phyloP scores from a whole-genome alignment of 1,140 invertebrate genomes.

The Triops longicaudatus region DNA sequence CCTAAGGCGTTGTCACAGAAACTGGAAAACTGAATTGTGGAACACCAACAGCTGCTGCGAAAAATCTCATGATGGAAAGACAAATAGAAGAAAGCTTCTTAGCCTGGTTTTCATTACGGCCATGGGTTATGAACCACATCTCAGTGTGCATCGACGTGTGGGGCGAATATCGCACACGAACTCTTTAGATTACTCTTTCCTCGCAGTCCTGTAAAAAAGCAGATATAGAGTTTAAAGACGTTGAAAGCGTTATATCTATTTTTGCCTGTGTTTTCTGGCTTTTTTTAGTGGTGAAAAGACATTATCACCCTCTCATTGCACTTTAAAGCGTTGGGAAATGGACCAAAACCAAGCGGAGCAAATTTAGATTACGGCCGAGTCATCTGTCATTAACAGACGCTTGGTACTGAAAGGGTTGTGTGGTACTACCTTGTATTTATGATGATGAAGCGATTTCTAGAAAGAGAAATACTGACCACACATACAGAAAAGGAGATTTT shows the following conservation, averaged over 20 bases:
- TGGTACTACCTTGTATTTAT: neutral
- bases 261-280: too few species aligned
- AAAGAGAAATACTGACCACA: conserved; percentile 10
- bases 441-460: neutral
- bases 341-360: neutral
- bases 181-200: too few species aligned
- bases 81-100: neutral
- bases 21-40: neutral
- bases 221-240: too few species aligned
- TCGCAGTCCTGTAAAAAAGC: too few species aligned
- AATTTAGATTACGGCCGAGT: neutral
- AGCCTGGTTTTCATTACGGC: neutral
- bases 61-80: neutral
- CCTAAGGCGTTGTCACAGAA: too few species aligned
- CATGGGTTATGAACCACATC: neutral
- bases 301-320: neutral
- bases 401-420: neutral
- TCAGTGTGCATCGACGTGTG: neutral
- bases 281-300: neutral
- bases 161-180: neutral
- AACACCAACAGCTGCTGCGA: neutral
- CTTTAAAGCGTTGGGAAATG: neutral
- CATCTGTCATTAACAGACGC: conserved; percentile 6
- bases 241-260: too few species aligned
- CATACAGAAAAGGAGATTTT: neutral